Percentiles rank a stretch among this genome's conserved stretches.
Evolutionary conservation across 2,888 invertebrate species (phyloP).

Genomic region (Slavum lentiscoides): DNA sequence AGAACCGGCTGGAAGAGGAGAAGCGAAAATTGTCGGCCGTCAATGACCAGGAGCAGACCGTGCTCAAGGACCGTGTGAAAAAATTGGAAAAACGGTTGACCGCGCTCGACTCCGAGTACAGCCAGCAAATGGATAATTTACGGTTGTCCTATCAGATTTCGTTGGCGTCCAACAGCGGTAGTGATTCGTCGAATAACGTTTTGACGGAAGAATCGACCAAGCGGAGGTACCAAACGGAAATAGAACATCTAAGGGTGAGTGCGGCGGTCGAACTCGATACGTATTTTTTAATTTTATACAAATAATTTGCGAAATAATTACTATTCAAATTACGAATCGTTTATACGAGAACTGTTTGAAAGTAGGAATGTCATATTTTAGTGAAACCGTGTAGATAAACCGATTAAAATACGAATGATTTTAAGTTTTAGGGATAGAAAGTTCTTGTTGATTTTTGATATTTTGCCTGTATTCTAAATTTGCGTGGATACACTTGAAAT

Average conservation of each 20-base stretch:
- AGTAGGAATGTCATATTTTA: no score
- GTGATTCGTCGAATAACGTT: constrained; percentile 51
- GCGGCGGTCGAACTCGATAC: no score
- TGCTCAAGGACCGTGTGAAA: constrained; percentile 70
- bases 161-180: constrained; percentile 29
- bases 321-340: no score
- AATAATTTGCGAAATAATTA: no score
- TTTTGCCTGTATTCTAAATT: no score
- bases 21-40: constrained; percentile 30
- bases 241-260: constrained; percentile 76
- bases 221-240: constrained; percentile 80
- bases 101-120: constrained; percentile 79
- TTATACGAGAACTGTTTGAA: no score
- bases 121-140: constrained; percentile 79
- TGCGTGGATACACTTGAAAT: no score
- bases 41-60: constrained; percentile 60
- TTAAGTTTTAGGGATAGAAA: no score
- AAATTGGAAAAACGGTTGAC: constrained; percentile 73
- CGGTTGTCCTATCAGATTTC: constrained; percentile 73
- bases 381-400: no score
- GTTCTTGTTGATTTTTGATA: no score
- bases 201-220: constrained; percentile 67
- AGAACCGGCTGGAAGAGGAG: constrained; percentile 30
- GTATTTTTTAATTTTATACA: no score
- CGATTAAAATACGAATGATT: no score